Evolutionary conservation across 1,140 invertebrate species (phyloP).

Genomic region (Trichogramma pretiosum): DNA sequence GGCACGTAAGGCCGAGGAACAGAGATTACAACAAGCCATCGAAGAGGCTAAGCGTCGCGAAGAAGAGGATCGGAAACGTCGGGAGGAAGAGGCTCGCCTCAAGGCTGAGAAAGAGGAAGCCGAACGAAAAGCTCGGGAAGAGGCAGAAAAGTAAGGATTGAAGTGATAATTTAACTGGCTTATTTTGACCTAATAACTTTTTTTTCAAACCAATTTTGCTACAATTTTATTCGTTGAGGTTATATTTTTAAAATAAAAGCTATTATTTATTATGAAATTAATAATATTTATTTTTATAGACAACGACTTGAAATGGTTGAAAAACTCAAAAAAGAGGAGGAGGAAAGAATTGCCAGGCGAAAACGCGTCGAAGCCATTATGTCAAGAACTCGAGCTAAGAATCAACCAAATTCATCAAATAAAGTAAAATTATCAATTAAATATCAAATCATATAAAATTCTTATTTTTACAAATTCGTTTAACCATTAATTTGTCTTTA

Average conservation of each 20-base stretch:
- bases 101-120: slow-evolving; percentile 69
- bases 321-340: slow-evolving; percentile 68
- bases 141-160: no score
- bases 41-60: slow-evolving; percentile 54
- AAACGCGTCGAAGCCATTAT: slow-evolving; percentile 78
- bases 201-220: no score
- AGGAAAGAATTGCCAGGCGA: slow-evolving; percentile 65
- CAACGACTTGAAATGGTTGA: slow-evolving; percentile 66
- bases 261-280: no score
- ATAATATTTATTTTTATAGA: slow-evolving; percentile 43
- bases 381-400: slow-evolving; percentile 64
- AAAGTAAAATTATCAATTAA: background rate
- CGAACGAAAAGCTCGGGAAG: no score
- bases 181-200: no score
- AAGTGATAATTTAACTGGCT: no score
- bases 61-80: slow-evolving; percentile 55
- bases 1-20: slow-evolving; percentile 63
- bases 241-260: slow-evolving; percentile 9
- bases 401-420: slow-evolving; percentile 42
- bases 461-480: background rate
- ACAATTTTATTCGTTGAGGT: background rate
- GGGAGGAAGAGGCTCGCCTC: slow-evolving; percentile 59
- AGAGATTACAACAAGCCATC: slow-evolving; percentile 63
- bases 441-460: no score
- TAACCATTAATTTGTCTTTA: background rate